phyloP scores from a whole-genome alignment of 1,140 invertebrate species.

The Micrasema minimum region DNA sequence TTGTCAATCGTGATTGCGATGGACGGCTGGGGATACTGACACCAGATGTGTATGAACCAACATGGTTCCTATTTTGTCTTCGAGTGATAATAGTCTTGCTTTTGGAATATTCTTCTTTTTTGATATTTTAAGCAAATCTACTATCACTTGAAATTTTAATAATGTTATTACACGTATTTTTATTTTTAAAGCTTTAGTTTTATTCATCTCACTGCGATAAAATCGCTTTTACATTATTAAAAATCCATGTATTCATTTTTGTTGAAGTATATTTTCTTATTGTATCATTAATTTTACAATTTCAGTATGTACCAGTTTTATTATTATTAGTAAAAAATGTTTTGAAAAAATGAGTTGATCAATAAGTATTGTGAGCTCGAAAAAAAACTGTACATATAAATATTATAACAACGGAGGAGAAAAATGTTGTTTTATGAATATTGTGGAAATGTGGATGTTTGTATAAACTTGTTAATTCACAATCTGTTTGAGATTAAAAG shows the following conservation, averaged over 20 bases:
- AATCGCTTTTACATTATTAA: constrained; percentile 31
- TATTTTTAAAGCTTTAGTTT: constrained; percentile 28
- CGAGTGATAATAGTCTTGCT: constrained; percentile 36
- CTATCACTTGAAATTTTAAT: constrained; percentile 27
- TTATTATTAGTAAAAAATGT: constrained; percentile 17
- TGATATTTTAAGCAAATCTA: constrained; percentile 30
- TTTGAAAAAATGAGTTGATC: constrained; percentile 7
- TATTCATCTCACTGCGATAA: constrained; percentile 28
- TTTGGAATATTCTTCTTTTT: constrained; percentile 36
- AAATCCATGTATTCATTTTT: constrained; percentile 27
- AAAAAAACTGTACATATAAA: constrained; percentile 30
- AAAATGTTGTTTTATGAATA: not conserved
- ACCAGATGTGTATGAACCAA: constrained; percentile 14
- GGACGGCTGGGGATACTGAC: constrained; percentile 12
- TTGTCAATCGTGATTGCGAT: too few species aligned
- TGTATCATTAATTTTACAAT: constrained; percentile 35
- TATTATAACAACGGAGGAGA: constrained; percentile 8
- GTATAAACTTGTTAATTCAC: constrained; percentile 2
- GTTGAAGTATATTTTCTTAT: constrained; percentile 33
- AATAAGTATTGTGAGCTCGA: not conserved
- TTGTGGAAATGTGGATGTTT: constrained; percentile 8
- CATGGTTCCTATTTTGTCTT: constrained; percentile 14
- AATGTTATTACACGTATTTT: constrained; percentile 28
- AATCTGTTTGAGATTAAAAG: constrained; percentile 16
- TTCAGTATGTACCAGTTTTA: constrained; percentile 26